These are phyloP conservation scores for Carassius auratus DNA, from an alignment of 2,113 vertebrate species.

Conservation along the genomic window DNA sequence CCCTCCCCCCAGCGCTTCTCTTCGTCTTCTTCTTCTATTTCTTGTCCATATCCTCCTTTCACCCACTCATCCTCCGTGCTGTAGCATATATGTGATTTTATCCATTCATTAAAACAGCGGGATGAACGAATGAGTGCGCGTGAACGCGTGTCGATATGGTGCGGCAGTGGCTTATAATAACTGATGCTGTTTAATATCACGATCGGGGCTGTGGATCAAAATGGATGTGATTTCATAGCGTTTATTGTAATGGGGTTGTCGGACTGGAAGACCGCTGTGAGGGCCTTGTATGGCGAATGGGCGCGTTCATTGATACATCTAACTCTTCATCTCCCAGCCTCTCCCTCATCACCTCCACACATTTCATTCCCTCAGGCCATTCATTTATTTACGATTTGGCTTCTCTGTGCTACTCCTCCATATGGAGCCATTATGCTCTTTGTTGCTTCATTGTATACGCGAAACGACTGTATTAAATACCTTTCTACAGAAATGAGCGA, in stretches of 20 bases:
- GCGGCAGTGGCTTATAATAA: slow-evolving; percentile 61
- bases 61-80: slow-evolving; percentile 63
- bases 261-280: slow-evolving; percentile 40
- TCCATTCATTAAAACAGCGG: slow-evolving; percentile 82
- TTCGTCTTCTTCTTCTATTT: slow-evolving; percentile 59
- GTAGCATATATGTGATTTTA: slow-evolving; percentile 46
- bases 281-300: slow-evolving; percentile 74
- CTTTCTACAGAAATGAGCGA: neutral
- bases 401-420: slow-evolving; percentile 6
- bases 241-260: slow-evolving; percentile 24
- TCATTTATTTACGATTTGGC: slow-evolving; percentile 28
- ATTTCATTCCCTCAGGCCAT: slow-evolving; percentile 29
- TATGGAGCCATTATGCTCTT: slow-evolving; percentile 1
- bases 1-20: slow-evolving; percentile 60
- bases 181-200: slow-evolving; percentile 48
- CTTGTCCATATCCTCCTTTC: slow-evolving; percentile 66
- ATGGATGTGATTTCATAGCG: slow-evolving; percentile 35
- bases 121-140: slow-evolving; percentile 67
- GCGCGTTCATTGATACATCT: slow-evolving; percentile 81
- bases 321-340: slow-evolving; percentile 67
- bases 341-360: slow-evolving; percentile 52
- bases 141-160: slow-evolving; percentile 55
- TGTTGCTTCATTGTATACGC: neutral
- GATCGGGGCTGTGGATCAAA: slow-evolving; percentile 38
- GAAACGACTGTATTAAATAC: neutral